Conservation (phyloP, 2,113 vertebrate genomes). For the Aix galericulata region DNA sequence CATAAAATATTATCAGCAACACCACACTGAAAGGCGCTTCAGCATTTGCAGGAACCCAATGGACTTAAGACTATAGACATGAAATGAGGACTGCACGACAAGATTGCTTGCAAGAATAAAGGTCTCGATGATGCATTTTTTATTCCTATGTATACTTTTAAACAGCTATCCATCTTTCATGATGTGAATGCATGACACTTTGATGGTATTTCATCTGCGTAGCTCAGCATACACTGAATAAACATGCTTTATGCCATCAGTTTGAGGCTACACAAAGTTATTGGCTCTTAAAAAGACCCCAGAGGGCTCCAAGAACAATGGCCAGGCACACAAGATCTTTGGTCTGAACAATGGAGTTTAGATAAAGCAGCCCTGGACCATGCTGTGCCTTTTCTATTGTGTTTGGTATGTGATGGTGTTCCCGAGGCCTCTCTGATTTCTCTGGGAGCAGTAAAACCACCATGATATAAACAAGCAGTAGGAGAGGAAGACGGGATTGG, state of each 20-base stretch:
- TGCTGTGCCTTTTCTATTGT: conserved; percentile 26
- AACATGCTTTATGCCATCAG: background rate
- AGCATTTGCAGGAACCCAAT: background rate
- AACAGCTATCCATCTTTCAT: background rate
- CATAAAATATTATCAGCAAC: background rate
- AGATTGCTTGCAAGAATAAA: background rate
- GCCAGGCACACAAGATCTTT: background rate
- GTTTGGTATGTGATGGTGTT: background rate
- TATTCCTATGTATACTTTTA: rapidly evolving
- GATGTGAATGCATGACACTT: background rate
- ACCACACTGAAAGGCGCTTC: background rate
- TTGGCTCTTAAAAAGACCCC: background rate
- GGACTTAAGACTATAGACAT: background rate
- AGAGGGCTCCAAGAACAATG: background rate
- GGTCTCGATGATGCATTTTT: rapidly evolving
- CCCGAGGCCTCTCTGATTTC: background rate
- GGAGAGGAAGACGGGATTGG: background rate
- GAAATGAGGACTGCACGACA: background rate
- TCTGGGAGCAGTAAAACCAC: background rate
- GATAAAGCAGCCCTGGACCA: conserved; percentile 12
- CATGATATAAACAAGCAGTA: background rate
- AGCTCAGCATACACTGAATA: too few relatives aligned
- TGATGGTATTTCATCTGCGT: background rate
- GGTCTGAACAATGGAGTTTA: background rate
- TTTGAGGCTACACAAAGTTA: background rate